phyloP scores from a whole-genome alignment of 2,113 vertebrate species.

The Grantiella picta region DNA sequence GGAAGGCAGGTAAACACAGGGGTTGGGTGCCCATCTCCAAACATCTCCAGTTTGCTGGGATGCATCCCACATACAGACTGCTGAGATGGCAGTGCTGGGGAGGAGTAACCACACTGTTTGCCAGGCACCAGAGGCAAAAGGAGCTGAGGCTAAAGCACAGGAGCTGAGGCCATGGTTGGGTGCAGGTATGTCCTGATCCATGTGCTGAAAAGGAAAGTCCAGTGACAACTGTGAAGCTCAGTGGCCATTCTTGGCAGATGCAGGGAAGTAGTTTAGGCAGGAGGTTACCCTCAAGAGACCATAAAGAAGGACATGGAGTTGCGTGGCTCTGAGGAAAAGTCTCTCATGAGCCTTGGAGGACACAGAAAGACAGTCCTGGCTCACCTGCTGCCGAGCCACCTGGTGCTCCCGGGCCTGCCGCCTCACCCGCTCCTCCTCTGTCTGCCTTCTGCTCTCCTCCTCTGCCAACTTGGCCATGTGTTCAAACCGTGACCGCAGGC shows the following conservation, averaged over 20 bases:
- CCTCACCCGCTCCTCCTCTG: slow-evolving; percentile 75
- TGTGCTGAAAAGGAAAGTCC: not conserved
- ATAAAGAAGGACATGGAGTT: not conserved
- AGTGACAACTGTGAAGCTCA: not conserved
- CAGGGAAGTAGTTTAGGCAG: not conserved
- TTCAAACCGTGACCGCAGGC: slow-evolving; percentile 87
- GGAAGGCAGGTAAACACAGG: not conserved
- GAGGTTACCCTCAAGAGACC: not conserved
- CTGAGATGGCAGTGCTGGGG: not conserved
- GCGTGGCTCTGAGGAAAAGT: not conserved
- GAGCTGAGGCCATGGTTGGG: fast-evolving
- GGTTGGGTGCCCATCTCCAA: not conserved
- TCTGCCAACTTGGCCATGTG: slow-evolving; percentile 81
- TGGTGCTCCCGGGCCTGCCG: slow-evolving; percentile 72
- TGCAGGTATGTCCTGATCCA: not conserved
- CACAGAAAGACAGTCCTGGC: fast-evolving
- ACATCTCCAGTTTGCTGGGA: not conserved
- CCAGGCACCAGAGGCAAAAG: not conserved
- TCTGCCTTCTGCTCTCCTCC: slow-evolving; percentile 78
- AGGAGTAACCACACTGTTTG: not conserved
- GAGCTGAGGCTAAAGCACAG: not conserved
- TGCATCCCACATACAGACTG: not conserved
- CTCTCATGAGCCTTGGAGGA: not conserved
- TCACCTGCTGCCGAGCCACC: slow-evolving; percentile 40
- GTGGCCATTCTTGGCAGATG: not conserved